Percentiles rank a stretch among this genome's conserved stretches.
These are phyloP conservation scores for Apis mellifera DNA, from an alignment of 1,140 invertebrate genomes.

Conservation along the genomic window Amel_HAv3.1 CM009931.2:4873501-4874000, in stretches of 20 bases:
- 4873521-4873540: no score
- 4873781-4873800: slow-evolving; percentile 55
- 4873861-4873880: slow-evolving; percentile 26
- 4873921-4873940: not conserved
- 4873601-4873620: not conserved
- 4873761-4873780: slow-evolving; percentile 34
- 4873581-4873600: no score
- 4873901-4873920: slow-evolving; percentile 30
- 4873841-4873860: slow-evolving; percentile 55
- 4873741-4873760: slow-evolving; percentile 42
- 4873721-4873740: slow-evolving; percentile 53
- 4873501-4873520: no score
- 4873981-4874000: slow-evolving; percentile 9
- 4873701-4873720: slow-evolving; percentile 42
- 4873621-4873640: slow-evolving; percentile 4
- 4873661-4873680: not conserved
- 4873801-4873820: slow-evolving; percentile 69
- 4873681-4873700: not conserved
- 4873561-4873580: not conserved
- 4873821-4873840: slow-evolving; percentile 80
- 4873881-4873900: slow-evolving; percentile 58
- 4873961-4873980: not conserved
- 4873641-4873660: not conserved
- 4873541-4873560: no score
- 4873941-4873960: not conserved